Conservation (phyloP, 2,888 invertebrate species). For the Caenorhabditis doughertyi region DNA sequence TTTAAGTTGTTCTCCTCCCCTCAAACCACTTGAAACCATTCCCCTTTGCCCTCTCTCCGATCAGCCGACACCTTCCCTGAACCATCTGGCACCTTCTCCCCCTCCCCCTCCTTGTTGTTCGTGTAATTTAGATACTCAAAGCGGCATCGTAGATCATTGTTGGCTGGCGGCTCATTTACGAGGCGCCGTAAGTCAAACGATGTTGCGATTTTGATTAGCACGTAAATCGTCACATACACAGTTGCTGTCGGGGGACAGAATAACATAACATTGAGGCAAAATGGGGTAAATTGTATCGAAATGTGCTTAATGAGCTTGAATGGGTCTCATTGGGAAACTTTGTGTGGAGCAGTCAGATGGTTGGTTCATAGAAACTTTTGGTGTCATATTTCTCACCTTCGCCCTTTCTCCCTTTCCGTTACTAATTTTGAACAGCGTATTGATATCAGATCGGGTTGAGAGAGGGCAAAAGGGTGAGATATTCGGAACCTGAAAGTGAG, state of each 20-base stretch:
- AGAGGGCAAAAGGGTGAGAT: constrained; percentile 17
- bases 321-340: background rate
- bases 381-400: constrained; percentile 52
- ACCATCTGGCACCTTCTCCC: background rate
- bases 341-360: constrained; percentile 10
- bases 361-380: constrained; percentile 8
- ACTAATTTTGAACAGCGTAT: constrained; percentile 21
- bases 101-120: background rate
- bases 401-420: background rate
- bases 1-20: too few species aligned
- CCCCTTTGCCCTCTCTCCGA: background rate
- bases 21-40: background rate
- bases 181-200: constrained; percentile 47
- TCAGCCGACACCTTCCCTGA: constrained; percentile 11
- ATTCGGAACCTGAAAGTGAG: constrained; percentile 31
- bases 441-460: constrained; percentile 32
- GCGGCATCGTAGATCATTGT: constrained; percentile 57
- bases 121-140: constrained; percentile 48
- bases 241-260: constrained; percentile 46
- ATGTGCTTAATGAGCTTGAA: constrained; percentile 29
- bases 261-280: constrained; percentile 56
- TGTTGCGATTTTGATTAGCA: constrained; percentile 41
- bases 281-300: constrained; percentile 15
- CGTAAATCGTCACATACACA: constrained; percentile 35
- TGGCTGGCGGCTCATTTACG: constrained; percentile 43